Conservation (phyloP, 2,888 invertebrate species). For the Caenorhabditis panamensis region DNA sequence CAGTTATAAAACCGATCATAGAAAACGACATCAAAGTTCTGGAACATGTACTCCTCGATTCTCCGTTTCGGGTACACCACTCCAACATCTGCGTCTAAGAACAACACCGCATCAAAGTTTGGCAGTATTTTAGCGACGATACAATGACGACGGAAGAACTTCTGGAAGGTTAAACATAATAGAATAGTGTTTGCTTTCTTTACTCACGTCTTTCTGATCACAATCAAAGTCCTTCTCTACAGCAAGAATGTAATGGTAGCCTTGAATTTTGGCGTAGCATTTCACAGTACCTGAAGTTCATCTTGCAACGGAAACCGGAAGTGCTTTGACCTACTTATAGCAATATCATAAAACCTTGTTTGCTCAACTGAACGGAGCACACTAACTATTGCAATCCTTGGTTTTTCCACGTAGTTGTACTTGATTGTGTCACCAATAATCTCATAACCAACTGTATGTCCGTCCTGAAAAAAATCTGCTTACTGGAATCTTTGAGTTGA, state of each 20-base stretch:
- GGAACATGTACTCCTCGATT: slow-evolving; percentile 63
- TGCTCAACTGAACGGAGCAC: slow-evolving; percentile 26
- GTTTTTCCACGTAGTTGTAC: slow-evolving; percentile 39
- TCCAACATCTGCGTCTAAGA: slow-evolving; percentile 65
- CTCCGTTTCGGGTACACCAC: slow-evolving; percentile 65
- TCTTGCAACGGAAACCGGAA: too few species aligned
- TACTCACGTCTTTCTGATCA: slow-evolving; percentile 58
- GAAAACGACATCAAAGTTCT: slow-evolving; percentile 58
- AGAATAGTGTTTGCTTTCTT: too few species aligned
- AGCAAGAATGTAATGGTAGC: slow-evolving; percentile 46
- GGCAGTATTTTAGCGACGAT: slow-evolving; percentile 52
- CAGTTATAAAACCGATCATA: slow-evolving; percentile 65
- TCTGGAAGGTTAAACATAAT: slow-evolving; percentile 26
- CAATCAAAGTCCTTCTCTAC: slow-evolving; percentile 50
- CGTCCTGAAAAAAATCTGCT: slow-evolving; percentile 20
- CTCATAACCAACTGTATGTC: slow-evolving; percentile 45
- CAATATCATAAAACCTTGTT: slow-evolving; percentile 36
- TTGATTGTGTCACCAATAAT: slow-evolving; percentile 45
- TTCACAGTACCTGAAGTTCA: slow-evolving; percentile 52
- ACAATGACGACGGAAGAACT: slow-evolving; percentile 67
- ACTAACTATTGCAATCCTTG: slow-evolving; percentile 45
- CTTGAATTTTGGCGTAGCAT: slow-evolving; percentile 60
- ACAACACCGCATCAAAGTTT: slow-evolving; percentile 60
- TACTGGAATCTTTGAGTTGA: background rate
- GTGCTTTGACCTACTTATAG: slow-evolving; percentile 37